These are phyloP conservation scores for Lepetodrilus schrolli DNA, from an alignment of 2,888 invertebrate genomes.

Conservation along the genomic window DNA sequence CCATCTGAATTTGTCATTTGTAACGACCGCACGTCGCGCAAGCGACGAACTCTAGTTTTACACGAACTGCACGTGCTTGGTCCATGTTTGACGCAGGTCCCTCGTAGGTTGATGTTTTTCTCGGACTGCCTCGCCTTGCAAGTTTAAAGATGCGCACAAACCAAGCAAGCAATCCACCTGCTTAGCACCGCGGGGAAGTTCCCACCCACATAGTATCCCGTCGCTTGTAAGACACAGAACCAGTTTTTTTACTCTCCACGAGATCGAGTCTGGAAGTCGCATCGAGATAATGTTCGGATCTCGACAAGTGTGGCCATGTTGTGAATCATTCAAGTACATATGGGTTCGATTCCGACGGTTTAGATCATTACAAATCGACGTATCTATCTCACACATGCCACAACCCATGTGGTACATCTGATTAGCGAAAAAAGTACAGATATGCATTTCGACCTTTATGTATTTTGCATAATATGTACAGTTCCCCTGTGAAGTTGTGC, in stretches of 20 bases:
- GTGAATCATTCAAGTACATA: not conserved
- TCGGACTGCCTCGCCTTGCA: not conserved
- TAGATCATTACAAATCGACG: not conserved
- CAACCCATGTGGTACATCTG: not conserved
- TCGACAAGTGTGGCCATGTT: constrained; percentile 9
- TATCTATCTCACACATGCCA: not conserved
- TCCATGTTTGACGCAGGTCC: not conserved
- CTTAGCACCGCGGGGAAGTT: not conserved
- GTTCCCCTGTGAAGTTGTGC: not conserved
- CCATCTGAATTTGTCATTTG: constrained; percentile 21
- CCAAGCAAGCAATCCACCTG: not conserved
- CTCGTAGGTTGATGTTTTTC: not conserved
- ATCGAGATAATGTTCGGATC: not conserved
- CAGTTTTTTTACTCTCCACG: too few relatives aligned
- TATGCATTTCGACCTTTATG: not conserved
- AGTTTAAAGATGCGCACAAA: not conserved
- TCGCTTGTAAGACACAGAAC: not conserved
- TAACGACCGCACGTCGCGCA: not conserved
- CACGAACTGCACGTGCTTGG: constrained; percentile 12
- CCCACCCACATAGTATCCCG: constrained; percentile 4
- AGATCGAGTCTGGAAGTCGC: not conserved
- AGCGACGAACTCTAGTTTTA: not conserved
- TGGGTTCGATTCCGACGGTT: not conserved
- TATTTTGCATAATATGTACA: not conserved
- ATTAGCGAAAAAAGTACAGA: not conserved